phyloP scores from a whole-genome alignment of 2,888 invertebrate species.

The Drosophila mayaguana region DNA sequence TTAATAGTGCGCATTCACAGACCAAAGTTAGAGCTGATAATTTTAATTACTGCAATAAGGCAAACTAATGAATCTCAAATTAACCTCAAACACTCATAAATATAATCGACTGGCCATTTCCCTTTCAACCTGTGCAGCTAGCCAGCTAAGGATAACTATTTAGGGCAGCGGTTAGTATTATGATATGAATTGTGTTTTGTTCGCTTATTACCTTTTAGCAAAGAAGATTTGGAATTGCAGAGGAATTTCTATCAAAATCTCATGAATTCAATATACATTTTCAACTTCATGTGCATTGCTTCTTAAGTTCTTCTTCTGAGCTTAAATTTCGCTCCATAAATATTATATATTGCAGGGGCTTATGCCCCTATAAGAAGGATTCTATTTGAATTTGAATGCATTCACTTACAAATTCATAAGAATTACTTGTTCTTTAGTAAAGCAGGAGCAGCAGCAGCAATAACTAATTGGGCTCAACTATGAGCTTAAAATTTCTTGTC shows the following conservation, averaged over 20 bases:
- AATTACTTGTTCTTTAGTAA: background rate
- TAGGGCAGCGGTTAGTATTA: background rate
- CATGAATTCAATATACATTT: background rate
- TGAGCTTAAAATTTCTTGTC: accelerated
- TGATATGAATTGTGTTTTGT: background rate
- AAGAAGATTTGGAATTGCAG: background rate
- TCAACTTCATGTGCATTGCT: no score
- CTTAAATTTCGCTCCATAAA: no score
- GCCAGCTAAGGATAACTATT: background rate
- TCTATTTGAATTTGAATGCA: no score
- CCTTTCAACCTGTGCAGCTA: background rate
- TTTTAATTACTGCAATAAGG: constrained; percentile 49
- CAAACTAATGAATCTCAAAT: constrained; percentile 31
- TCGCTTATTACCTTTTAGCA: background rate
- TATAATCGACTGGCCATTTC: constrained; percentile 13
- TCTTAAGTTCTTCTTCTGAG: no score
- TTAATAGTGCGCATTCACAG: constrained; percentile 32
- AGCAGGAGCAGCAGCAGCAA: background rate
- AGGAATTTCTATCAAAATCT: background rate
- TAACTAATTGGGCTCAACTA: background rate
- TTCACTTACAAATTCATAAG: background rate
- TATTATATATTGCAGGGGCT: no score
- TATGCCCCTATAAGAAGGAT: no score
- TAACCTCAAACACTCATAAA: constrained; percentile 26
- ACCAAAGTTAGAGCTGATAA: constrained; percentile 36